phyloP scores from a whole-genome alignment of 2,113 vertebrate genomes.

The Rhea pennata region DNA sequence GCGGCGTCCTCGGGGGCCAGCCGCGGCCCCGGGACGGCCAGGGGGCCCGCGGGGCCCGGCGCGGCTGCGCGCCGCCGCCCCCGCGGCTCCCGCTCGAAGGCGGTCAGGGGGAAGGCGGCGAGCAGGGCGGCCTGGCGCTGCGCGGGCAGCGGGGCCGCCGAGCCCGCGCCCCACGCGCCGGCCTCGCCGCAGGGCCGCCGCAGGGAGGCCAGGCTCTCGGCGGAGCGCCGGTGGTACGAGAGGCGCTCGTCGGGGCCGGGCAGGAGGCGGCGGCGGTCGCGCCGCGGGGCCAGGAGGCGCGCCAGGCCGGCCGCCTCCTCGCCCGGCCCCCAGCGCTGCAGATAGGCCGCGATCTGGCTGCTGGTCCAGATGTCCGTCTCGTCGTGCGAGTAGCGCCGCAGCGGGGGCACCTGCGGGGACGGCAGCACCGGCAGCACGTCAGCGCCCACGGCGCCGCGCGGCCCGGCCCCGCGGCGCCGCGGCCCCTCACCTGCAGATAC shows the following conservation, averaged over 20 bases:
- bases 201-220: slow-evolving; percentile 78
- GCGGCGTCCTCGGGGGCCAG: slow-evolving; percentile 7
- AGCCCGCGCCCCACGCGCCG: too few species aligned
- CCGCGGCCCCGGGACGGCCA: neutral
- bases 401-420: slow-evolving; percentile 88
- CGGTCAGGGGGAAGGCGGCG: slow-evolving; percentile 82
- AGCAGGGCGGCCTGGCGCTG: too few species aligned
- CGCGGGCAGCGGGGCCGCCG: too few species aligned
- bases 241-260: too few species aligned
- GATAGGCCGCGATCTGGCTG: slow-evolving; percentile 84
- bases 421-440: neutral
- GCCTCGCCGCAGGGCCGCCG: too few species aligned
- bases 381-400: slow-evolving; percentile 92
- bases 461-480: too few species aligned
- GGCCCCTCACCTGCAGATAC: slow-evolving; percentile 92
- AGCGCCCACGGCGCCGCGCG: neutral
- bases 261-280: slow-evolving; percentile 79
- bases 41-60: slow-evolving; percentile 63
- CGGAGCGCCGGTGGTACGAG: slow-evolving; percentile 84
- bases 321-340: slow-evolving; percentile 87
- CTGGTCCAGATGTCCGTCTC: slow-evolving; percentile 90
- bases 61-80: slow-evolving; percentile 77
- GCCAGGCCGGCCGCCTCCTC: slow-evolving; percentile 84
- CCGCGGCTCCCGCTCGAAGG: slow-evolving; percentile 89
- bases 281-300: slow-evolving; percentile 76